Percentiles rank a stretch among this genome's conserved stretches.
phyloP scores from a whole-genome alignment of 2,113 vertebrate species.

The Gymnobelideus leadbeateri region DNA sequence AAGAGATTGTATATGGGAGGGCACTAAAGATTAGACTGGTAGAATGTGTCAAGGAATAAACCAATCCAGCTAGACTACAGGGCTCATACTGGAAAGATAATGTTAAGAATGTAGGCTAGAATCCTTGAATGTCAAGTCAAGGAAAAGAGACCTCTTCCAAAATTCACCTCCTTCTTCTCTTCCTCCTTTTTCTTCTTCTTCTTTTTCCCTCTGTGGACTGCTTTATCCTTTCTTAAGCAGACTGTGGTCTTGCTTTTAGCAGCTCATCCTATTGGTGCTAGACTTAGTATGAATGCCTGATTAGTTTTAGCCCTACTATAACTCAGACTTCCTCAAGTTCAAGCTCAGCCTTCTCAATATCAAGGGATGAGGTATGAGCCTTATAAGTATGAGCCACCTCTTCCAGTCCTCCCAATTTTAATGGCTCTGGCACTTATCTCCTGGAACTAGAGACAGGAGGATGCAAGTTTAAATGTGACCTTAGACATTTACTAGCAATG shows the following conservation, averaged over 20 bases:
- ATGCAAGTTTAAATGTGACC: neutral
- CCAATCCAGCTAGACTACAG: neutral
- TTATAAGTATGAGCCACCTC: neutral
- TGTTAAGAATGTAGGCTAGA: rapidly evolving
- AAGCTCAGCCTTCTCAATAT: neutral
- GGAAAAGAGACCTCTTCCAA: neutral
- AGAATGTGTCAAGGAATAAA: rapidly evolving
- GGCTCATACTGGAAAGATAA: neutral
- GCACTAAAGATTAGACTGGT: neutral
- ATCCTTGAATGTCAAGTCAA: rapidly evolving
- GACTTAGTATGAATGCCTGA: neutral
- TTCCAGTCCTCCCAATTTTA: neutral
- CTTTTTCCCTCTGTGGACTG: too few relatives aligned
- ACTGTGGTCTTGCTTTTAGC: neutral
- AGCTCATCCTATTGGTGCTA: neutral
- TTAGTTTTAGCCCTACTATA: neutral
- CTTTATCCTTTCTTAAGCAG: too few relatives aligned
- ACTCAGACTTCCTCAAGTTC: neutral
- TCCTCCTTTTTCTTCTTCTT: too few relatives aligned
- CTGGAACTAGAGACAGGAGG: neutral
- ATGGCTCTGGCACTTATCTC: neutral
- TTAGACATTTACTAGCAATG: neutral
- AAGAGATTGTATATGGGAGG: neutral
- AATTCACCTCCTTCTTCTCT: neutral
- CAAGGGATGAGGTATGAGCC: neutral